Percentiles rank a stretch among this genome's conserved stretches.
Conservation (phyloP, 2,888 invertebrate species). For the Scelioninae gen. 2 region DNA sequence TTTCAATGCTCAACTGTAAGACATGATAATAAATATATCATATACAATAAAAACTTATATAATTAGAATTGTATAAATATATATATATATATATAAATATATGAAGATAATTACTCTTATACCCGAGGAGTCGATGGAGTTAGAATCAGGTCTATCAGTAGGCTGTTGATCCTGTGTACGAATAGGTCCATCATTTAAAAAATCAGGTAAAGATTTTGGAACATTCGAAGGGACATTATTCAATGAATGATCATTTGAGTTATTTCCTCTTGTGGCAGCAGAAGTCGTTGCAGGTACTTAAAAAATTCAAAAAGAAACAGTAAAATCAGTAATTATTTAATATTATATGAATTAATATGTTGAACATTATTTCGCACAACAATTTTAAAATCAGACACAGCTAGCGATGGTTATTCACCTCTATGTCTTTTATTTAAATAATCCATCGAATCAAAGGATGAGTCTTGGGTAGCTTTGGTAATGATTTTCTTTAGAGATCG, state of each 20-base stretch:
- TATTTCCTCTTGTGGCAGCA: conserved; percentile 51
- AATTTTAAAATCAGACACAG: conserved; percentile 44
- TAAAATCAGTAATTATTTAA: not conserved
- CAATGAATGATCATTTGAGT: conserved; percentile 61
- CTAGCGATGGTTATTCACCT: conserved; percentile 38
- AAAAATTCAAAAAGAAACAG: conserved; percentile 71
- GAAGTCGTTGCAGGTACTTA: conserved; percentile 64
- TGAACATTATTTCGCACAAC: too few species aligned
- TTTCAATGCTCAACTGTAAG: conserved; percentile 65
- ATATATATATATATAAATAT: not conserved
- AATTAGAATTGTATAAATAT: not conserved
- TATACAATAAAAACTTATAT: not conserved
- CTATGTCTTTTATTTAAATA: conserved; percentile 63
- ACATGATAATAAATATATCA: not conserved
- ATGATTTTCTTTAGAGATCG: conserved; percentile 60
- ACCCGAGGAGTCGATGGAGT: conserved; percentile 61
- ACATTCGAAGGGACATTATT: conserved; percentile 73
- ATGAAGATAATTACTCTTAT: conserved; percentile 54
- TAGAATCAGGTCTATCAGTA: conserved; percentile 62
- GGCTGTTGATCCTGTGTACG: conserved; percentile 73
- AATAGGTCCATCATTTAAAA: conserved; percentile 83
- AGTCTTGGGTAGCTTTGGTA: conserved; percentile 55
- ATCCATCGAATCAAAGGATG: conserved; percentile 68
- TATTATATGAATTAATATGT: conserved; percentile 4
- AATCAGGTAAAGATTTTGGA: conserved; percentile 81